phyloP scores from a whole-genome alignment of 1,140 invertebrate species.

The Telenomus remus region DNA sequence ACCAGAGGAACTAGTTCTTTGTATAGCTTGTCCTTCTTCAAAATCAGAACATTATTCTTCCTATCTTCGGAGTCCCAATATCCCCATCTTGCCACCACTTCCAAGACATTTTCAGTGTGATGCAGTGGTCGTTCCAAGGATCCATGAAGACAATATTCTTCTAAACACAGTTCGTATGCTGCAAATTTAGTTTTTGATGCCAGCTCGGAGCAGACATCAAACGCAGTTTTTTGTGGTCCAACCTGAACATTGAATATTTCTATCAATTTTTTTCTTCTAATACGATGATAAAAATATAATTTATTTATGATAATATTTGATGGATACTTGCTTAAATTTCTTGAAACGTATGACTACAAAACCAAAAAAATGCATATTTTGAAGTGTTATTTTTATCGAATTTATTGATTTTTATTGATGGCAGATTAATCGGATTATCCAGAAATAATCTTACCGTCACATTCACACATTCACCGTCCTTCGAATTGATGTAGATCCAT shows the following conservation, averaged over 20 bases:
- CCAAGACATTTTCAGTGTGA: constrained; percentile 84
- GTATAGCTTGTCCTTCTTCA: constrained; percentile 77
- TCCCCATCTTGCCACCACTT: constrained; percentile 84
- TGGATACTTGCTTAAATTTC: too few species aligned
- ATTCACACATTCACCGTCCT: constrained; percentile 78
- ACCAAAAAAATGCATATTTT: too few species aligned
- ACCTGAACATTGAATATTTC: too few species aligned
- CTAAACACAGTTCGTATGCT: constrained; percentile 81
- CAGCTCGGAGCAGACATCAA: constrained; percentile 83
- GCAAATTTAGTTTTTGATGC: constrained; percentile 79
- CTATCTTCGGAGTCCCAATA: constrained; percentile 89
- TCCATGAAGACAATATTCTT: constrained; percentile 85
- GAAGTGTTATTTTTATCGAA: too few species aligned
- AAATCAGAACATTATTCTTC: constrained; percentile 86
- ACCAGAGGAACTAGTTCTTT: constrained; percentile 76
- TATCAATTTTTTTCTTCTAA: too few species aligned
- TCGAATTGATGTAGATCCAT: constrained; percentile 83
- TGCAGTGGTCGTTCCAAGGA: constrained; percentile 85
- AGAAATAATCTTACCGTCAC: constrained; percentile 80
- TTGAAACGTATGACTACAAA: too few species aligned
- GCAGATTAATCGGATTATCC: not conserved
- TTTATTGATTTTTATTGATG: too few species aligned
- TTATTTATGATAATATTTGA: too few species aligned
- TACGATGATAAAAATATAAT: too few species aligned
- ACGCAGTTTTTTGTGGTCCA: constrained; percentile 84